Percentiles rank a stretch among this genome's conserved stretches.
phyloP scores from a whole-genome alignment of 1,140 invertebrate species.

The Drosophila lacertosa region DNA sequence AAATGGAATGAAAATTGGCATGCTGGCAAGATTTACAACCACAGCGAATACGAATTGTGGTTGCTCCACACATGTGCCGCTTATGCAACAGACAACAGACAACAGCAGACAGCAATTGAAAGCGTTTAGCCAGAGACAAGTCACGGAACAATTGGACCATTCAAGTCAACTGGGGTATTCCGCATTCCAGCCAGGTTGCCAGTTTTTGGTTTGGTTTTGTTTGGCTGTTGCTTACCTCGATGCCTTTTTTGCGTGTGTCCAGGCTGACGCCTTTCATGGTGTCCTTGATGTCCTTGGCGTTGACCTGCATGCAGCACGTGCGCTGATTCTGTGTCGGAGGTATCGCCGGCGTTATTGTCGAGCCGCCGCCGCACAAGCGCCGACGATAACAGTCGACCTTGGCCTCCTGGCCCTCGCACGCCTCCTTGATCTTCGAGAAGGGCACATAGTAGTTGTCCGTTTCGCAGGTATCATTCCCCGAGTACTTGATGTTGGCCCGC shows the following conservation, averaged over 20 bases:
- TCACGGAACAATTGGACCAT: conserved; percentile 44
- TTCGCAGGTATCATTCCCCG: conserved; percentile 72
- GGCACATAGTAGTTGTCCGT: conserved; percentile 73
- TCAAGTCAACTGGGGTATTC: conserved; percentile 35
- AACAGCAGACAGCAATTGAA: conserved; percentile 31
- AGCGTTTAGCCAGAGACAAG: conserved; percentile 42
- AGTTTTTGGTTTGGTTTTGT: neutral
- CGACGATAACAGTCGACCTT: conserved; percentile 73
- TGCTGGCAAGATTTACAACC: conserved; percentile 43
- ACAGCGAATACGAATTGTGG: conserved; percentile 19
- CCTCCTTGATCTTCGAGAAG: conserved; percentile 74
- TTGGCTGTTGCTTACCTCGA: conserved; percentile 65
- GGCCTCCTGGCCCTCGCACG: conserved; percentile 50
- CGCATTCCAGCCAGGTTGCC: conserved; percentile 37
- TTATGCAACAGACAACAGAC: conserved; percentile 58
- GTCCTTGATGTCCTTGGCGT: conserved; percentile 64
- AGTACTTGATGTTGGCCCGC: conserved; percentile 79
- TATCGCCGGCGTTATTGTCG: conserved; percentile 28
- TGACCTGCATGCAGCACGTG: conserved; percentile 72
- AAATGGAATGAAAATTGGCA: conserved; percentile 1
- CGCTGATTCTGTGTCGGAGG: conserved; percentile 43
- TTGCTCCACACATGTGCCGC: conserved; percentile 53
- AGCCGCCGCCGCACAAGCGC: conserved; percentile 43
- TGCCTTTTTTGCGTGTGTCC: conserved; percentile 73
- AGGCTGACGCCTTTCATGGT: conserved; percentile 76